Evolutionary conservation across 2,113 vertebrate genomes (phyloP).

Genomic region (Pseudolaguvia tuberculata): DNA sequence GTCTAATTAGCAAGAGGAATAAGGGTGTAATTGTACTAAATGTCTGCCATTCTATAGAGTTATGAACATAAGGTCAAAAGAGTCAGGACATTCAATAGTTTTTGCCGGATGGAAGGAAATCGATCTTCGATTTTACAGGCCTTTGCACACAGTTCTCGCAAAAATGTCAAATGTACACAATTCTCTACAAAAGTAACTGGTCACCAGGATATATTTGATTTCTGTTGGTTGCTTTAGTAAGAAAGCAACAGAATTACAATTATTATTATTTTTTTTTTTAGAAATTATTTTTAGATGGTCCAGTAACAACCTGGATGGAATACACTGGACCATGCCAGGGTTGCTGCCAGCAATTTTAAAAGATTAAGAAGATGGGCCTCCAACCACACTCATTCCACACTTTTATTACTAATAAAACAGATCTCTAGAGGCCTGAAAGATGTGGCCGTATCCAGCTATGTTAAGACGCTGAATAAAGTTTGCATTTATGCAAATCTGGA

Average conservation of each 20-base stretch:
- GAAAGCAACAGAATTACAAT: neutral
- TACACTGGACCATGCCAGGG: too few relatives aligned
- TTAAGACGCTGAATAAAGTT: too few relatives aligned
- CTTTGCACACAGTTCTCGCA: neutral
- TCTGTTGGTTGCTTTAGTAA: neutral
- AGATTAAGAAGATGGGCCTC: too few relatives aligned
- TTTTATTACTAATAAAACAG: too few relatives aligned
- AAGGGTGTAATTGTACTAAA: neutral
- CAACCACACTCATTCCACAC: too few relatives aligned
- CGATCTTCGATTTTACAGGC: neutral
- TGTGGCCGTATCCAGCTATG: too few relatives aligned
- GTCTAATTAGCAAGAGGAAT: neutral
- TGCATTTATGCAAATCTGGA: too few relatives aligned
- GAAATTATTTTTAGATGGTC: too few relatives aligned
- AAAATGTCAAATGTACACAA: neutral
- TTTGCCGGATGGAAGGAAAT: neutral
- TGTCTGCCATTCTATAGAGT: neutral
- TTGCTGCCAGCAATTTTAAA: too few relatives aligned
- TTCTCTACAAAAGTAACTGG: neutral
- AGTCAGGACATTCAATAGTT: neutral
- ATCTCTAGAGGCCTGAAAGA: too few relatives aligned
- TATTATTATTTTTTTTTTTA: neutral
- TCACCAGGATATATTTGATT: neutral
- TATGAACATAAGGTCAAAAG: neutral
- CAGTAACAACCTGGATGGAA: too few relatives aligned